phyloP scores from a whole-genome alignment of 2,797 vertebrate genomes.

The Gymnoscopelus microlampas region DNA sequence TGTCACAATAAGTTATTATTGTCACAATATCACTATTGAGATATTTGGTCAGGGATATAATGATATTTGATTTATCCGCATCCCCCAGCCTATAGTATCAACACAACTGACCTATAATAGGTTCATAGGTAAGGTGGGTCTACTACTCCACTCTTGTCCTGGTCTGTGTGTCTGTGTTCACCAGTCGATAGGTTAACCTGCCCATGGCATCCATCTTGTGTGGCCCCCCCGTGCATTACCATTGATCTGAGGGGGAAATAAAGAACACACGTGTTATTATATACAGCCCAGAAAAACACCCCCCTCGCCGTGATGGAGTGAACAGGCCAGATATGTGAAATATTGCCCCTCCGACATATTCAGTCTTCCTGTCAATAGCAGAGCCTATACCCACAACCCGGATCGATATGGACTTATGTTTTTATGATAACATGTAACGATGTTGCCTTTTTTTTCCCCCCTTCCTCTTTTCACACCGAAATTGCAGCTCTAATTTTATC shows the following conservation, averaged over 20 bases:
- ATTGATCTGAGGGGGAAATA: conserved; percentile 98
- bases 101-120: conserved; percentile 12
- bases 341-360: conserved; percentile 90
- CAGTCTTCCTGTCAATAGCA: conserved; percentile 97
- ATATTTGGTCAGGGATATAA: no score
- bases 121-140: conserved; percentile 48
- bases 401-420: conserved; percentile 95
- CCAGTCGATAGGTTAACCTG: conserved; percentile 82
- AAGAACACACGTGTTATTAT: conserved; percentile 91
- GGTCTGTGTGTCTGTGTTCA: conserved; percentile 66
- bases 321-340: conserved; percentile 92
- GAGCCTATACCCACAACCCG: conserved; percentile 90
- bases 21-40: no score
- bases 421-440: conserved; percentile 92
- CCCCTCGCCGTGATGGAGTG: conserved; percentile 91
- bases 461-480: conserved; percentile 39
- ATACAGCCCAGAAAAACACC: conserved; percentile 86
- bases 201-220: conserved; percentile 90
- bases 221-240: conserved; percentile 83
- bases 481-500: conserved; percentile 52
- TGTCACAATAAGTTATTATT: no score
- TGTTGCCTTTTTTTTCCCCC: conserved; percentile 78
- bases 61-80: no score
- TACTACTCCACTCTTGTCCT: conserved; percentile 46
- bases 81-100: no score